These are phyloP conservation scores for Sinohyriopsis cumingii DNA, from an alignment of 2,888 invertebrate genomes.

Conservation along the genomic window DNA sequence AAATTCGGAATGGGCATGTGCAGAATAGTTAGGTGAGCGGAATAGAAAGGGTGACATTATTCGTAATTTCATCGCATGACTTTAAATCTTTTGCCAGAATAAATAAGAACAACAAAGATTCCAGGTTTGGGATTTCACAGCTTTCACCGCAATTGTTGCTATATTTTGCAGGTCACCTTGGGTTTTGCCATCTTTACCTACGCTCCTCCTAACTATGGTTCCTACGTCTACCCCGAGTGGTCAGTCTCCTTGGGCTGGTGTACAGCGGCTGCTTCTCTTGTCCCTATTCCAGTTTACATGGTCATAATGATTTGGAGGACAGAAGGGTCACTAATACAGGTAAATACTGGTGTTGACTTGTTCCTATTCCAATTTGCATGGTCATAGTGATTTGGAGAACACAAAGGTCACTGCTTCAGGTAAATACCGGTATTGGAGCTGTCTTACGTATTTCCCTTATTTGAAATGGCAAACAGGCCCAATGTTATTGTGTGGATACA, in stretches of 20 bases:
- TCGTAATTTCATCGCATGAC: no score
- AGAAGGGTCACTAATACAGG: conserved; percentile 24
- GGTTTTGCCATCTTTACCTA: conserved; percentile 26
- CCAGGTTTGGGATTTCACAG: no score
- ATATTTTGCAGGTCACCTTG: conserved; percentile 18
- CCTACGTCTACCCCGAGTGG: conserved; percentile 32
- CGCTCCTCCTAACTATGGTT: conserved; percentile 23
- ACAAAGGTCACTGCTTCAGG: conserved; percentile 24
- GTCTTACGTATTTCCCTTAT: not conserved
- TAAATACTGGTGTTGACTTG: conserved; percentile 8
- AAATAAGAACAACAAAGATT: no score
- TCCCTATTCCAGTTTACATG: conserved; percentile 23
- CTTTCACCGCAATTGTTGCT: not conserved
- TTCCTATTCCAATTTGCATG: conserved; percentile 22
- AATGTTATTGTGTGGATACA: no score
- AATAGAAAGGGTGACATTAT: no score
- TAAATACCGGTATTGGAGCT: conserved; percentile 4
- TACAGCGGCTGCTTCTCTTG: conserved; percentile 20
- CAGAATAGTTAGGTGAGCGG: no score
- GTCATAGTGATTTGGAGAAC: conserved; percentile 19
- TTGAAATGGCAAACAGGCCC: not conserved
- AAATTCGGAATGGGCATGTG: no score
- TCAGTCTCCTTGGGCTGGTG: conserved; percentile 29
- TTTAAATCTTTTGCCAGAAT: no score
- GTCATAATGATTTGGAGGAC: conserved; percentile 18